Conservation (phyloP, 2,888 invertebrate genomes). For the Metalampra italica region DNA sequence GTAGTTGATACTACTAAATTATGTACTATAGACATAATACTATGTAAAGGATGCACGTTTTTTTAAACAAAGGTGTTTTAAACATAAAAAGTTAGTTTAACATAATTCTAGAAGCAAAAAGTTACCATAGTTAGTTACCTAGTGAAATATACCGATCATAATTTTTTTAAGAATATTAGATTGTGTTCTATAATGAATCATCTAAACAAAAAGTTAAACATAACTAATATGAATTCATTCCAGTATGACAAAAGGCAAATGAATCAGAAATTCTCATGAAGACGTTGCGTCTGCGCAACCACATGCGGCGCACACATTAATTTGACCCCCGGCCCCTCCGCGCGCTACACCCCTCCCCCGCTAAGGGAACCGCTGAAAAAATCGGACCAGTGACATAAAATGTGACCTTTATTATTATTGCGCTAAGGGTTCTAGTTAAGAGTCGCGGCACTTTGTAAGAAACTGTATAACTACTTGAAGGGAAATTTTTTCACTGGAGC, state of each 20-base stretch:
- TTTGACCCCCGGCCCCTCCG: conserved; percentile 40
- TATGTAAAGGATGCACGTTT: no score
- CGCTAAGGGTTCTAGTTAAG: conserved; percentile 21
- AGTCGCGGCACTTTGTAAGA: conserved; percentile 19
- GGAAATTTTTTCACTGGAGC: conserved; percentile 39
- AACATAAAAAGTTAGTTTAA: background rate
- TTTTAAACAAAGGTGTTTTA: no score
- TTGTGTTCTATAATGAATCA: background rate
- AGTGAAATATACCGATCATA: background rate
- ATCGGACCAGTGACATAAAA: conserved; percentile 35
- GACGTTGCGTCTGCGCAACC: conserved; percentile 47
- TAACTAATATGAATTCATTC: conserved; percentile 17
- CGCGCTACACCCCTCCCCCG: conserved; percentile 42
- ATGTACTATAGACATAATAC: no score
- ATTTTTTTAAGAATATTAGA: background rate
- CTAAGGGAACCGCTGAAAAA: conserved; percentile 67
- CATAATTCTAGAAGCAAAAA: background rate
- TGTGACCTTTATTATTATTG: conserved; percentile 26
- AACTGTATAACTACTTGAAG: conserved; percentile 29
- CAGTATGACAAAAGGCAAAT: conserved; percentile 46
- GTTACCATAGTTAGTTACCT: no score
- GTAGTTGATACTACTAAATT: no score
- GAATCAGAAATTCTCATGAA: conserved; percentile 74
- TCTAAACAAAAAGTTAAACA: background rate
- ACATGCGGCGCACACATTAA: conserved; percentile 69